phyloP scores from a whole-genome alignment of 2,113 vertebrate species.

The Amia ocellicauda region DNA sequence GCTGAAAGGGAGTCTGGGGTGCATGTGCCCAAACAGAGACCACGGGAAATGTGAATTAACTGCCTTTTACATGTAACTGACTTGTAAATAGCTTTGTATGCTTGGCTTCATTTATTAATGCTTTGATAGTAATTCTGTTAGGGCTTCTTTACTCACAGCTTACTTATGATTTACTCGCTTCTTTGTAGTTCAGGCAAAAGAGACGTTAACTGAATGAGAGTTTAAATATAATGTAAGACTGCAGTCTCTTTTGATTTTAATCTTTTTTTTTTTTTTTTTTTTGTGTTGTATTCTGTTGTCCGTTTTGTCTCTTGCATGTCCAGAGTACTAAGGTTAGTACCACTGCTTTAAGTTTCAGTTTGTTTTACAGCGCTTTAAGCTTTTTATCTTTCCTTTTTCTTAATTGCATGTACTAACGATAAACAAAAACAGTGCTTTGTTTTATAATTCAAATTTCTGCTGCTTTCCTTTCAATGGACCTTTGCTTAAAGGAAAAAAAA shows the following conservation, averaged over 20 bases:
- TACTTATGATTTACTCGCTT: conserved; percentile 27
- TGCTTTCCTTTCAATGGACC: no score
- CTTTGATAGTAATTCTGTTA: background rate
- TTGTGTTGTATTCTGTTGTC: conserved; percentile 73
- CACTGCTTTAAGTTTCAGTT: conserved; percentile 85
- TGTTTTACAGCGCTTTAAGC: conserved; percentile 61
- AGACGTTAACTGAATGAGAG: background rate
- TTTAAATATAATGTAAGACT: conserved; percentile 23
- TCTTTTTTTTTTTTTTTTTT: conserved; percentile 68
- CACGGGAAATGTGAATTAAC: conserved; percentile 17
- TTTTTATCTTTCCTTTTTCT: conserved; percentile 30
- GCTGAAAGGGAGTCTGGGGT: background rate
- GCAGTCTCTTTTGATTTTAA: conserved; percentile 77
- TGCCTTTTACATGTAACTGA: conserved; percentile 16
- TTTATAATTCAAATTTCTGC: no score
- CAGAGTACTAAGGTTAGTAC: conserved; percentile 99
- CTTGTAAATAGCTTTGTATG: conserved; percentile 6
- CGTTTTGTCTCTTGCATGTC: conserved; percentile 86
- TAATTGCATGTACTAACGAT: conserved; percentile 9
- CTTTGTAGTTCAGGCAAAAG: background rate
- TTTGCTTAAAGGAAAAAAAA: no score
- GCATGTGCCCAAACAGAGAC: background rate
- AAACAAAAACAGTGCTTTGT: no score
- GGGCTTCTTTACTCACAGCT: conserved; percentile 15
- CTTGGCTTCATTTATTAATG: conserved; percentile 19